Percentiles rank a stretch among this genome's conserved stretches.
phyloP scores from a whole-genome alignment of 2,113 vertebrate species.

The Eidolon helvum region DNA sequence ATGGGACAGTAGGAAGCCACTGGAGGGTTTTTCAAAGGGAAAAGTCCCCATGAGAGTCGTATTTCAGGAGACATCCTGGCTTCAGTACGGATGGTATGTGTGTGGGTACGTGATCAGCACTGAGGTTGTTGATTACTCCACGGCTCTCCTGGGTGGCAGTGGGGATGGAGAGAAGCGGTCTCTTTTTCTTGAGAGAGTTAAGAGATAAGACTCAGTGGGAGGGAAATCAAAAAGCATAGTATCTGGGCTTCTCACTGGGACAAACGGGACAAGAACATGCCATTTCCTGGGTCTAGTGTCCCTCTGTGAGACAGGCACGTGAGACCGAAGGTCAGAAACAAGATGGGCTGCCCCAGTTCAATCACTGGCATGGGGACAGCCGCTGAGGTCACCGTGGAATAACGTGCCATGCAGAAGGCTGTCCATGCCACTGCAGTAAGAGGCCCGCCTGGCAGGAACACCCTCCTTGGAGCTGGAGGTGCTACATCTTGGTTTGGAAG shows the following conservation, averaged over 20 bases:
- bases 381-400: neutral
- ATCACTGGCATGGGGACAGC: neutral
- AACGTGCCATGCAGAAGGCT: neutral
- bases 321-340: neutral
- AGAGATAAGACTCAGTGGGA: neutral
- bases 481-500: neutral
- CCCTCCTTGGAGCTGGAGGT: neutral
- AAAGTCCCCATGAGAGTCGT: neutral
- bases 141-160: neutral
- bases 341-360: accelerated
- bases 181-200: neutral
- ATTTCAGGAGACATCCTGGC: neutral
- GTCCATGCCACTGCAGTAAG: neutral
- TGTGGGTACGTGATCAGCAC: neutral
- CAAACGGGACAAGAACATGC: neutral
- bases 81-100: neutral
- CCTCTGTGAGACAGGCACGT: accelerated
- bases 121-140: neutral
- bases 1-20: neutral
- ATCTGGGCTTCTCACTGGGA: neutral
- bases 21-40: neutral
- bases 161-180: neutral
- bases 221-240: neutral
- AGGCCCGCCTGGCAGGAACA: accelerated
- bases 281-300: neutral